A percentile compares a stretch with the other conserved stretches of the same genome.
phyloP scores from a whole-genome alignment of 2,888 invertebrate genomes.

The Fabriciana adippe region DNA sequence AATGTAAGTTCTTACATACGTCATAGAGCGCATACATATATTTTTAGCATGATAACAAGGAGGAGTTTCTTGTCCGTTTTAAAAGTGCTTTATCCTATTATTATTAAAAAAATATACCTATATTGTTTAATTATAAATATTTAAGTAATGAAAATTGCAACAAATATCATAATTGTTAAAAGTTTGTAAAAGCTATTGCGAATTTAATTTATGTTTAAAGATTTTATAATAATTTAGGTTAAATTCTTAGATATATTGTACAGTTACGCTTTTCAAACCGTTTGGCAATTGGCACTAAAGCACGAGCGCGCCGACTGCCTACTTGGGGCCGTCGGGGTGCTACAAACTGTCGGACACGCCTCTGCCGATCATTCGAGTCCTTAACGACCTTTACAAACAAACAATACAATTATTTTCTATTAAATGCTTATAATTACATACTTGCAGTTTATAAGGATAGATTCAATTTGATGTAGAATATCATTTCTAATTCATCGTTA shows the following conservation, averaged over 20 bases:
- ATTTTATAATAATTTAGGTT: slow-evolving; percentile 24
- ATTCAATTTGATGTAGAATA: slow-evolving; percentile 37
- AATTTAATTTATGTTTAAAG: slow-evolving; percentile 3
- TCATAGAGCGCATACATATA: too few species aligned
- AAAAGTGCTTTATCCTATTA: too few species aligned
- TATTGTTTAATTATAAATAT: too few species aligned
- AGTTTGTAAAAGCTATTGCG: background rate
- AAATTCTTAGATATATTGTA: slow-evolving; percentile 29
- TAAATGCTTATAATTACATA: too few species aligned
- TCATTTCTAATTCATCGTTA: slow-evolving; percentile 42
- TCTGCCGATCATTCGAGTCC: slow-evolving; percentile 47
- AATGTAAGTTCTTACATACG: too few species aligned
- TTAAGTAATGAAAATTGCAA: slow-evolving; percentile 2
- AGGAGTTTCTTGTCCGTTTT: too few species aligned
- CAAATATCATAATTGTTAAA: background rate
- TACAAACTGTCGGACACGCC: slow-evolving; percentile 62
- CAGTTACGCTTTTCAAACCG: slow-evolving; percentile 39
- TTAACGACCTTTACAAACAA: slow-evolving; percentile 29
- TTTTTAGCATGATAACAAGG: too few species aligned
- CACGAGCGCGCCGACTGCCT: slow-evolving; percentile 57
- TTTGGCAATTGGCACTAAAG: slow-evolving; percentile 48
- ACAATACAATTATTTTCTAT: too few species aligned
- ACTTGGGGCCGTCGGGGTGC: slow-evolving; percentile 75
- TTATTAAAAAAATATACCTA: too few species aligned
- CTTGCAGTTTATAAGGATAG: slow-evolving; percentile 1